Evolutionary conservation across 2,113 vertebrate species (phyloP), one percentile per base, ranked within the genome.

Genomic region (Uria aalge): DNA sequence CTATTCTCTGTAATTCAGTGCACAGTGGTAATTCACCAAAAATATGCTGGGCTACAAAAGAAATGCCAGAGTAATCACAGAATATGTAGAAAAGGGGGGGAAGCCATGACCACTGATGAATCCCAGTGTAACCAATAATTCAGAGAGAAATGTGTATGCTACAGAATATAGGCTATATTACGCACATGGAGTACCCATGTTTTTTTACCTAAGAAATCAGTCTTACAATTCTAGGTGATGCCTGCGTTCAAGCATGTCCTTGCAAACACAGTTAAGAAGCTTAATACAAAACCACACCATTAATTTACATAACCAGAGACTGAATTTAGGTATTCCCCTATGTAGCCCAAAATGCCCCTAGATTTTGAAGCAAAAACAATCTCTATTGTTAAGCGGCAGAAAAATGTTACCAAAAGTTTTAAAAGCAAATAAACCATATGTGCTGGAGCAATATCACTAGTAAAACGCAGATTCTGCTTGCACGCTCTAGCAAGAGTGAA

Each of bases 101-200:
- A 84, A 87, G 27, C 21, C 71, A 73, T 12, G 38, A 19, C 15
- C 47, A 21, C 12, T 43, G 27, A 11, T 80, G 47, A 88, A 77
- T 57, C 16, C 24, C 20, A 57, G 9, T 27, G 27, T 32, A 77
- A 56, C 8, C 16, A 47, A 11, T 41, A 82, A 84, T 36, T 72
- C 43, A 62, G 11, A 69, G 27, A 60, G 4, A 32, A 62, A 69
- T 38, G 15, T 55, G 13, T 29, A 59, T 26, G 7, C 30, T 62
- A 41, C 30, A 50, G 88, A 71, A 72, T 24, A 53, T 10, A 50
- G 17, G 9, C 8, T 69, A 7, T 23, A 52, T 34, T 55, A 73
- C 5, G 56, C 9, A 24, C 24, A 81, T 1, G 26, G 32, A 79
- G n/a, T 41, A 52, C 13, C 12, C 20, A 26, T 3, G 0, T 1